Percentiles rank a stretch among this genome's conserved stretches.
These are phyloP conservation scores for Anableps anableps DNA, from an alignment of 2,797 vertebrate species.

Conservation along the genomic window DNA sequence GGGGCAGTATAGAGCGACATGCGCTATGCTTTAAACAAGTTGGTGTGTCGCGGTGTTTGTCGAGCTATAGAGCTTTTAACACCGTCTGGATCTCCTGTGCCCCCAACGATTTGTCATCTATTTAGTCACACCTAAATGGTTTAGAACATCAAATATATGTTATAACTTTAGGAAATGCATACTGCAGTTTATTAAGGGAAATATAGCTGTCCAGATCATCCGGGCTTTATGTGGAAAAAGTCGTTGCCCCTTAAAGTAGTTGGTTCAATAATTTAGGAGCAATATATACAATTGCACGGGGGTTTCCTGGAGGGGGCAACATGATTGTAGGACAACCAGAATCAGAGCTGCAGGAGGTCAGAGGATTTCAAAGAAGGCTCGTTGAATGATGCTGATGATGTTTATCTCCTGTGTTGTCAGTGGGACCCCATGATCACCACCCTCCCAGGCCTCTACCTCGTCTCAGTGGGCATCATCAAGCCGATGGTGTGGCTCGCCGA, in stretches of 20 bases:
- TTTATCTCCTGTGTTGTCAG: constrained; percentile 63
- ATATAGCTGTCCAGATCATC: not conserved
- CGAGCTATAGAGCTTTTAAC: not conserved
- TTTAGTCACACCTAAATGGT: not conserved
- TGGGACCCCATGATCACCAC: constrained; percentile 99
- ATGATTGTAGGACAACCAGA: not conserved
- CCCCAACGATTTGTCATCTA: not conserved
- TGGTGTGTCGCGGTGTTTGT: not conserved
- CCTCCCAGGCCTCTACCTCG: constrained; percentile 91
- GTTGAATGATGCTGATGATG: not conserved
- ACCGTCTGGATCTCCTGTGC: not conserved
- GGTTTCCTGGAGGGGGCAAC: not conserved
- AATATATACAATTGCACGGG: not conserved
- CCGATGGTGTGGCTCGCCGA: constrained; percentile 88
- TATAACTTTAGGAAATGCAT: no score
- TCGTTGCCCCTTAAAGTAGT: not conserved
- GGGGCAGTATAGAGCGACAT: not conserved
- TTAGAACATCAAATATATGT: no score
- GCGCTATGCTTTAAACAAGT: not conserved
- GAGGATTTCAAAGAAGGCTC: not conserved
- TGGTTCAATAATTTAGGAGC: not conserved
- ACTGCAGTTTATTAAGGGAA: not conserved
- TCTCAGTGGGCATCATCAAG: constrained; percentile 90
- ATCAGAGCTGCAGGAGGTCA: no score
- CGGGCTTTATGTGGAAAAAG: not conserved